Conservation (phyloP, 2,797 vertebrate species). For the Erethizon dorsatum region DNA sequence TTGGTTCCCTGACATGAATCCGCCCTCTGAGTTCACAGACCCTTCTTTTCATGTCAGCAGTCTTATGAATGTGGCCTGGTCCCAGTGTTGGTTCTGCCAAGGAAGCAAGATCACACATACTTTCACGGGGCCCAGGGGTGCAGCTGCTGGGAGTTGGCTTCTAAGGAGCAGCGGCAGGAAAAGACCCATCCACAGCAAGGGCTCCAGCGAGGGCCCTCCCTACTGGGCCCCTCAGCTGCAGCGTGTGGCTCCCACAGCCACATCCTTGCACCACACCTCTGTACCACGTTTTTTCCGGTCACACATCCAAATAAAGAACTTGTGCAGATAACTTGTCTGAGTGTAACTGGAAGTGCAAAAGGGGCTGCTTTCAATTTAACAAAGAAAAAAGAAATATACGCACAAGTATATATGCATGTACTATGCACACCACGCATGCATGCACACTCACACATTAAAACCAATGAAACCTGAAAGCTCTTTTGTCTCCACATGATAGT, state of each 20-base stretch:
- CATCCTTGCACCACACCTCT: not conserved
- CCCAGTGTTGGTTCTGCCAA: not conserved
- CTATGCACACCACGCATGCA: not conserved
- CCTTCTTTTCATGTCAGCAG: not conserved
- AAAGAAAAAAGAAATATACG: not conserved
- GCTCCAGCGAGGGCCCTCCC: not conserved
- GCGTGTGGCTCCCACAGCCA: not conserved
- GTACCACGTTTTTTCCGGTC: not conserved
- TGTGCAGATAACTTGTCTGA: fast-evolving
- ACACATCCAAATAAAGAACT: not conserved
- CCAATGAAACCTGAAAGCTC: not conserved
- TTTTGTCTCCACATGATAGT: conserved; percentile 64
- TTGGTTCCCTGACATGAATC: not conserved
- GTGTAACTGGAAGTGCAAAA: not conserved
- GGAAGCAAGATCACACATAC: not conserved
- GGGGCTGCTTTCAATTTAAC: not conserved
- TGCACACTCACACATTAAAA: not conserved
- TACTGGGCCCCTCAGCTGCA: not conserved
- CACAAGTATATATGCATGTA: not conserved
- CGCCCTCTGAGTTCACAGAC: not conserved
- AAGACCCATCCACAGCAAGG: not conserved
- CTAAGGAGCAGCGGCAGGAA: not conserved
- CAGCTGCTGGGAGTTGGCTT: not conserved
- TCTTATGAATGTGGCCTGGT: not conserved
- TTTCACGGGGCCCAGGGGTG: fast-evolving